Evolutionary conservation across 2,888 invertebrate genomes (phyloP).

Genomic region (Deilephila elpenor): DNA sequence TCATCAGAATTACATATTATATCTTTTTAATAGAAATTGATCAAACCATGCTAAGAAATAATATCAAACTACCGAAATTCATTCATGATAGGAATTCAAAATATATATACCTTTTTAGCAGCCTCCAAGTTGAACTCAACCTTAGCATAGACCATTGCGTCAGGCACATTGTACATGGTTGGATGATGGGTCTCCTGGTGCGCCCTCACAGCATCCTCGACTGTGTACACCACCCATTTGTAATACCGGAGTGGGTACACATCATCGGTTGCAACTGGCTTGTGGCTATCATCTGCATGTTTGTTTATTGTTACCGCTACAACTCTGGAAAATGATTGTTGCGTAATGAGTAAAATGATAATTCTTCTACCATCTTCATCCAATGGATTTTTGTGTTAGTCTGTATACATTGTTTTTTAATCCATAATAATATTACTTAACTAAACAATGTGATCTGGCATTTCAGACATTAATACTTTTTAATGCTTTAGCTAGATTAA

Average conservation of each 20-base stretch:
- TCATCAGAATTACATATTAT: too few relatives aligned
- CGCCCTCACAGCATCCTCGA: slow-evolving; percentile 90
- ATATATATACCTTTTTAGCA: slow-evolving; percentile 83
- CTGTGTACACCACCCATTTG: slow-evolving; percentile 84
- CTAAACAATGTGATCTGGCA: too few relatives aligned
- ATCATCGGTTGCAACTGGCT: slow-evolving; percentile 78
- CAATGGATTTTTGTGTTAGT: too few relatives aligned
- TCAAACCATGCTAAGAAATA: too few relatives aligned
- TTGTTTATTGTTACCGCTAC: slow-evolving; percentile 72
- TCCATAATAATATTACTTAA: too few relatives aligned
- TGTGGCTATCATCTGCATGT: slow-evolving; percentile 84
- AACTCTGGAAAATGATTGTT: slow-evolving; percentile 50
- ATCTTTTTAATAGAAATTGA: too few relatives aligned
- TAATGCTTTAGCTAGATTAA: too few relatives aligned
- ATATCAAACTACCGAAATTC: not conserved
- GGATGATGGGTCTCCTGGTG: slow-evolving; percentile 94
- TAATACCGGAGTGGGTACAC: slow-evolving; percentile 87
- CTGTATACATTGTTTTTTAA: too few relatives aligned
- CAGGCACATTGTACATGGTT: slow-evolving; percentile 90
- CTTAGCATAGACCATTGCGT: slow-evolving; percentile 87
- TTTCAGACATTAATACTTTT: too few relatives aligned
- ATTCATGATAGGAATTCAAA: not conserved
- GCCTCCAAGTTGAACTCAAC: slow-evolving; percentile 93
- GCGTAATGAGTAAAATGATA: too few relatives aligned
- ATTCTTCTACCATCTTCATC: too few relatives aligned